Conservation (phyloP, 2,797 vertebrate genomes). For the Sebastes iracundus region DNA sequence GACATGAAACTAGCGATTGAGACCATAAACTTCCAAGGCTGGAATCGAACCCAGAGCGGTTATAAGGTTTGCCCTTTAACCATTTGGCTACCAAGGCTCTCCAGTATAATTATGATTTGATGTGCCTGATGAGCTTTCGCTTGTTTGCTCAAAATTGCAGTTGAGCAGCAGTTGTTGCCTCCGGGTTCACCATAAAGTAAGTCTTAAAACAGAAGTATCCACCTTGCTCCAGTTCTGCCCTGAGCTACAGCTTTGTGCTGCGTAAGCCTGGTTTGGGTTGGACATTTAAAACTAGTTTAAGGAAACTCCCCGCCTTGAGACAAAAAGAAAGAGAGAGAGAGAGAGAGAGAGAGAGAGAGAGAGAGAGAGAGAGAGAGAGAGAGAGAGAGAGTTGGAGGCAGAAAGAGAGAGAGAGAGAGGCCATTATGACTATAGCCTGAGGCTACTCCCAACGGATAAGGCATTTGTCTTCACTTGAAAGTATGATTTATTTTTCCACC, state of each 20-base stretch:
- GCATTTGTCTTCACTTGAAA: slow-evolving; percentile 84
- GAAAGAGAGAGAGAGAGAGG: slow-evolving; percentile 43
- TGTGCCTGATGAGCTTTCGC: slow-evolving; percentile 36
- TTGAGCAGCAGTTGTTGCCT: slow-evolving; percentile 25
- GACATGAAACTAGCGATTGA: too few relatives aligned
- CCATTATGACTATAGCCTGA: slow-evolving; percentile 77
- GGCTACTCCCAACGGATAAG: slow-evolving; percentile 78
- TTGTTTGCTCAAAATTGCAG: slow-evolving; percentile 33
- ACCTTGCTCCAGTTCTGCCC: slow-evolving; percentile 13
- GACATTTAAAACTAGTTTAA: slow-evolving; percentile 55
- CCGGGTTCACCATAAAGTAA: slow-evolving; percentile 9
- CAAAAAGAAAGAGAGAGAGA: slow-evolving; percentile 40
- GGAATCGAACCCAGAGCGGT: neutral
- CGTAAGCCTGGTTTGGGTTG: slow-evolving; percentile 51
- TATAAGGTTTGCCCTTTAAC: neutral
- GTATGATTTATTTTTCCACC: slow-evolving; percentile 83
- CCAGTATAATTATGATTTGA: slow-evolving; percentile 35
- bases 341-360: slow-evolving; percentile 15
- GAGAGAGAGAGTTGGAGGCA: slow-evolving; percentile 16
- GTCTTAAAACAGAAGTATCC: slow-evolving; percentile 34
- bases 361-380: slow-evolving; percentile 2
- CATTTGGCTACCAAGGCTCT: neutral
- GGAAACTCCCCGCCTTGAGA: slow-evolving; percentile 77
- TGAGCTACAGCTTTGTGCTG: slow-evolving; percentile 34
- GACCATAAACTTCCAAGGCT: neutral